A percentile compares a stretch with the other conserved stretches of the same genome.
These are phyloP conservation scores for Eumeta japonica DNA, from an alignment of 1,140 invertebrate species.

Conservation along the genomic window DNA sequence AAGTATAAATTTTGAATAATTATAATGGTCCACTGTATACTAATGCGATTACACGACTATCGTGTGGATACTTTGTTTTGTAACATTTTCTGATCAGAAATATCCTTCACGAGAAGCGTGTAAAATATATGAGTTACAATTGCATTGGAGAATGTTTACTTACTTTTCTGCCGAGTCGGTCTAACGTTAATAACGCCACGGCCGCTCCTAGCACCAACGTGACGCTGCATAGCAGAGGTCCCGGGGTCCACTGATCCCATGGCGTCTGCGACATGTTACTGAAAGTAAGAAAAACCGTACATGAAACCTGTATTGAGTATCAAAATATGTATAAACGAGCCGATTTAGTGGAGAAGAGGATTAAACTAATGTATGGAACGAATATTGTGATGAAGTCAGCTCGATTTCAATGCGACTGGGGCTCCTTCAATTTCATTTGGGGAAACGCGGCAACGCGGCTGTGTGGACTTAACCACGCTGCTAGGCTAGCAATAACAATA, in stretches of 20 bases:
- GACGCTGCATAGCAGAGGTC: slow-evolving; percentile 38
- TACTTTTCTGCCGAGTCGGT: slow-evolving; percentile 45
- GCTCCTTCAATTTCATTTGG: too few relatives aligned
- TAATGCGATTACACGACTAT: not conserved
- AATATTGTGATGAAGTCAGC: too few relatives aligned
- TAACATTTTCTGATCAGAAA: not conserved
- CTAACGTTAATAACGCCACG: slow-evolving; percentile 35
- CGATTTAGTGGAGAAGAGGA: too few relatives aligned
- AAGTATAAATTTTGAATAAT: not conserved
- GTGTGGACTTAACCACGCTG: too few relatives aligned
- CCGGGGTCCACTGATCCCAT: slow-evolving; percentile 35
- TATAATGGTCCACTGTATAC: not conserved
- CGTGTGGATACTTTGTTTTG: not conserved
- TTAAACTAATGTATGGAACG: too few relatives aligned
- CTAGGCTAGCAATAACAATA: too few relatives aligned
- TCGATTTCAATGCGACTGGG: too few relatives aligned
- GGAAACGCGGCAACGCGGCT: too few relatives aligned
- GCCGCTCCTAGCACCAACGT: slow-evolving; percentile 40
- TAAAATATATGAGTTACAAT: not conserved
- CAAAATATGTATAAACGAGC: too few relatives aligned
- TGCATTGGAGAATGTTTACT: not conserved
- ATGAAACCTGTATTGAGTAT: too few relatives aligned
- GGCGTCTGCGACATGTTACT: slow-evolving; percentile 25
- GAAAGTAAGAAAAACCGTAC: slow-evolving; percentile 9
- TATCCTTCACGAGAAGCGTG: not conserved